Base-by-base conservation (phyloP, 2,888 invertebrate genomes). In the Ectemnius cavifrons region DNA sequence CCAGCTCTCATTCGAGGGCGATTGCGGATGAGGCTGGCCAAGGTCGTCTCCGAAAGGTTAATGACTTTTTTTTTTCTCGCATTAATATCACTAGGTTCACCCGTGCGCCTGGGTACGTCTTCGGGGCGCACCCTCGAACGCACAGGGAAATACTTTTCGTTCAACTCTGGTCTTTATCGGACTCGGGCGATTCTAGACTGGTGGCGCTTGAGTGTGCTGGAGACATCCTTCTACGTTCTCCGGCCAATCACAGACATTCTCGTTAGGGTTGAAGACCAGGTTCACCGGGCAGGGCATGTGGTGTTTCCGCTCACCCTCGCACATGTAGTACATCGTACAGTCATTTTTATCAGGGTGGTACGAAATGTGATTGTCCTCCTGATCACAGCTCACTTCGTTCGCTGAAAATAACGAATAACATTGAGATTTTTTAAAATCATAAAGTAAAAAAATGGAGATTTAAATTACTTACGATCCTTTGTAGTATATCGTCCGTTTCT, bases 231-330 rank as follows among this genome's bases (percentile, higher is more conserved):
- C 97, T 0, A 98, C 98, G 87, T 97, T 98, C 88, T 97, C 97
- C 0, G 97, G 97, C 98, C 98, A 98, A 92, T 98, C 98, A 90
- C 98, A 98, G 11, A 98, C 98, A 88, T 97, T 97, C 89, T 98
- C 97, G 86, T 97, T 96, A 56, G 95, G 95, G 91, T 98, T 98
- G 92, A 98, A 98, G 14, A 98, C 98, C 75, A 98, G 93, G 91
- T 98, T 97, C 64, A 95, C 94, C 6, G 98, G 98, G 89, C 97
- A 98, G 60, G 98, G 97, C 98, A 98, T 98, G 92, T 98, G 98
- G 89, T 98, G 98, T 89, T 97, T 97, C 67, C 97, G 93, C 89
- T 97, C 97, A 46, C 98, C 98, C 92, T 98, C 97, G 89, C 98
- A 98, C 97, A 98, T 97, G 92, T 96, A 98, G 91, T 98, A 98